Evolutionary conservation across 2,797 vertebrate genomes (phyloP).

Genomic region (Martes flavigula): DNA sequence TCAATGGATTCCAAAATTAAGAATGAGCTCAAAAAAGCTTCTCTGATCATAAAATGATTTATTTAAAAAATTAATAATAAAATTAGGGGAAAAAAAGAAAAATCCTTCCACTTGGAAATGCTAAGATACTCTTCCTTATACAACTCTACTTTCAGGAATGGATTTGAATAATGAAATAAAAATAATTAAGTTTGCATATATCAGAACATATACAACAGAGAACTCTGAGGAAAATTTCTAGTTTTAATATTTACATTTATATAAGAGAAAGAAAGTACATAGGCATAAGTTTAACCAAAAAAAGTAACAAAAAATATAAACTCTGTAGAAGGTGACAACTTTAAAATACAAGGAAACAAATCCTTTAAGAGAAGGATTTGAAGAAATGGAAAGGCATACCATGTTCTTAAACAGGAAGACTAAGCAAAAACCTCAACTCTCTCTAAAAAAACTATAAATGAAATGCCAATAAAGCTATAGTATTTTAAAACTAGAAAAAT

Average conservation of each 20-base stretch:
- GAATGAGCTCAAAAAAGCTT: not conserved
- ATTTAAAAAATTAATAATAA: constrained; percentile 43
- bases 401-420: not conserved
- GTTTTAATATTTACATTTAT: not conserved
- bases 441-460: not conserved
- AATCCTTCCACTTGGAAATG: not conserved
- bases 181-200: constrained; percentile 1
- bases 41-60: not conserved
- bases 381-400: not conserved
- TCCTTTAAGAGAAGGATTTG: not conserved
- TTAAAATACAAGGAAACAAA: constrained; percentile 24
- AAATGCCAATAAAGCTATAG: not conserved
- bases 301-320: not conserved
- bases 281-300: not conserved
- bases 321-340: not conserved
- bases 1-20: constrained; percentile 1
- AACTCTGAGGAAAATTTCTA: not conserved
- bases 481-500: not conserved
- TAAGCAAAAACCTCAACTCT: constrained; percentile 8
- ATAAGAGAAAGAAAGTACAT: not conserved
- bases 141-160: not conserved
- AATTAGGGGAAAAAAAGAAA: not conserved
- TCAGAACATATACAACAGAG: not conserved
- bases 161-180: constrained; percentile 13
- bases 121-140: not conserved